Evolutionary conservation across 2,113 vertebrate genomes (phyloP), one percentile per base, ranked within the genome.

Genomic region (Polyodon spathula): DNA sequence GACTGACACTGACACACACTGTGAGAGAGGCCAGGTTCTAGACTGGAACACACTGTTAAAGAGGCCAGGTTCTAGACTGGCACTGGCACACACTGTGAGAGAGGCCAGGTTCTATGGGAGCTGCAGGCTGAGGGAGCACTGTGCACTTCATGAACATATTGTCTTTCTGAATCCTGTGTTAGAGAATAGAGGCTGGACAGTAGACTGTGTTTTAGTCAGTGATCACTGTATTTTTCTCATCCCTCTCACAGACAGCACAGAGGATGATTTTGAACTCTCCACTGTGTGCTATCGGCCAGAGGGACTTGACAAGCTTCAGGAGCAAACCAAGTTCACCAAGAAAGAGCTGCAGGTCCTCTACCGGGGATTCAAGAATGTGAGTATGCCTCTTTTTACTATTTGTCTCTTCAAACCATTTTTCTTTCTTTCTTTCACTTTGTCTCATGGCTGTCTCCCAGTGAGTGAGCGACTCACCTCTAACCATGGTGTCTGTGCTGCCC

Each of bases 321-420:
- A 96, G 71, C 94, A 93, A 85, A 95, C 92, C 65, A 97, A 95
- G 78, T 99, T 99, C 86, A 97, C 90, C 11, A 95, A 92, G 76
- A 94, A 94, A 74, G 96, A 99, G 78, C 81, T 99, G 61, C 93
- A 99, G 66, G 91, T 97, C 70, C 92, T 98, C 59, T 97, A 98
- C 78, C 86, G 95, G 63, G 94, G 94, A 70, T 99, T 99, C 87
- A 99, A 99, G 84, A 98, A 95, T 2, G 96, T 99, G 78, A 82
- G 92, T 88, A 11, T 48, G 27, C 39, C n/a, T n/a, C n/a, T n/a
- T n/a, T n/a, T n/a, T n/a, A 14, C 10, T 8, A 27, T n/a, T n/a
- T n/a, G n/a, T n/a, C n/a, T n/a, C n/a, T n/a, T n/a, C n/a, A n/a
- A n/a, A n/a, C n/a, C n/a, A n/a, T n/a, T n/a, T 37, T 39, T 2